Conservation (phyloP, 2,888 invertebrate species). For the Nomada fabriciana region DNA sequence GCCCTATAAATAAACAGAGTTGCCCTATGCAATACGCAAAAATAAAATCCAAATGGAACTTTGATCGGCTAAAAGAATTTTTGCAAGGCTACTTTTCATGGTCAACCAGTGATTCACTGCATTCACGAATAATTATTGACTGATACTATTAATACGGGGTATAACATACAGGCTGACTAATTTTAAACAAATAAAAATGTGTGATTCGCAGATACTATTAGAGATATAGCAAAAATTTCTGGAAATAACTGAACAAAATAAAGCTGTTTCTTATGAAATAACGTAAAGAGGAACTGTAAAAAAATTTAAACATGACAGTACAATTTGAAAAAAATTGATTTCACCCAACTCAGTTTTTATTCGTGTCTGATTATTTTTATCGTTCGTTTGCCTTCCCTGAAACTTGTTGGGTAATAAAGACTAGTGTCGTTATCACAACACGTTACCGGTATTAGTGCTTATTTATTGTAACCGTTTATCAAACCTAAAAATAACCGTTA, state of each 20-base stretch:
- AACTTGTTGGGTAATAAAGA: constrained; percentile 12
- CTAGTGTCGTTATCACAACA: constrained; percentile 8
- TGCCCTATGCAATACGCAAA: background rate
- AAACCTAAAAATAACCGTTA: background rate
- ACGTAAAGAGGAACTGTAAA: no score
- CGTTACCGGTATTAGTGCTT: constrained; percentile 17
- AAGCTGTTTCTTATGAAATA: no score
- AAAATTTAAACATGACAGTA: no score
- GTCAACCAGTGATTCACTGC: background rate
- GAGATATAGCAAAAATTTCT: no score
- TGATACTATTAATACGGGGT: background rate
- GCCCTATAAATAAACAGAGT: no score
- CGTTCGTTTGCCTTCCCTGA: constrained; percentile 17
- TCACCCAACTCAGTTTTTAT: background rate
- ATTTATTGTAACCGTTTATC: background rate
- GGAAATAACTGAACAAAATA: no score
- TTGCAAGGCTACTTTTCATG: background rate
- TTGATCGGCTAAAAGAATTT: background rate
- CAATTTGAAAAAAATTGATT: no score
- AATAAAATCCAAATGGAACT: background rate
- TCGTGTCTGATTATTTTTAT: constrained; percentile 3
- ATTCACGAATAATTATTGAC: background rate
- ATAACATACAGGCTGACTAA: no score
- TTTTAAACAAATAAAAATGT: background rate
- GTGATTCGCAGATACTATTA: no score